phyloP scores from a whole-genome alignment of 2,113 vertebrate species.

The Colinus virginianus region DNA sequence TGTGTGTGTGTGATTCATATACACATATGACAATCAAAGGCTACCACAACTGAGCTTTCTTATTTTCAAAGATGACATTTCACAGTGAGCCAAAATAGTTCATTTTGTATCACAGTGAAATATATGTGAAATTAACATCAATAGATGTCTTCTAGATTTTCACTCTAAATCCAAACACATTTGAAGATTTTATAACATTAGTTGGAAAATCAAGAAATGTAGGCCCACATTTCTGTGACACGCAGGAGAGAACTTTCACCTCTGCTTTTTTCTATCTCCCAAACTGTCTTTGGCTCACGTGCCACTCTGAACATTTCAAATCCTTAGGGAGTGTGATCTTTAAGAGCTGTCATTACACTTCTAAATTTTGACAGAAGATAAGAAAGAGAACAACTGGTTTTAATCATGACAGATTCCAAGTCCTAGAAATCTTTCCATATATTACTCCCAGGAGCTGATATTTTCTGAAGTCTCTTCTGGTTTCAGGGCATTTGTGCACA shows the following conservation, averaged over 20 bases:
- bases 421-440: slow-evolving; percentile 61
- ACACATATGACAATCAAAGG: slow-evolving; percentile 18
- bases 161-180: neutral
- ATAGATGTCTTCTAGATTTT: neutral
- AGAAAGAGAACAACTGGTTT: slow-evolving; percentile 62
- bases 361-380: slow-evolving; percentile 69
- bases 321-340: slow-evolving; percentile 52
- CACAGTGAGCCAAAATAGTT: neutral
- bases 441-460: slow-evolving; percentile 13
- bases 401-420: slow-evolving; percentile 65
- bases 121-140: neutral
- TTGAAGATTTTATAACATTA: neutral
- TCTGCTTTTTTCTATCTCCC: neutral
- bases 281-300: slow-evolving; percentile 50
- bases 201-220: neutral
- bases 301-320: slow-evolving; percentile 59
- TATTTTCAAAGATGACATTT: slow-evolving; percentile 20
- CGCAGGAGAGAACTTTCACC: neutral
- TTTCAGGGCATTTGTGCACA: neutral
- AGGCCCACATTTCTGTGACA: neutral
- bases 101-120: neutral
- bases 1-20: neutral
- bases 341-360: slow-evolving; percentile 69
- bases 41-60: neutral
- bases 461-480: slow-evolving; percentile 31